These are phyloP conservation scores for Mormyrus hasselquistii DNA, from an alignment of 2,797 vertebrate species.

Conservation along the genomic window DNA sequence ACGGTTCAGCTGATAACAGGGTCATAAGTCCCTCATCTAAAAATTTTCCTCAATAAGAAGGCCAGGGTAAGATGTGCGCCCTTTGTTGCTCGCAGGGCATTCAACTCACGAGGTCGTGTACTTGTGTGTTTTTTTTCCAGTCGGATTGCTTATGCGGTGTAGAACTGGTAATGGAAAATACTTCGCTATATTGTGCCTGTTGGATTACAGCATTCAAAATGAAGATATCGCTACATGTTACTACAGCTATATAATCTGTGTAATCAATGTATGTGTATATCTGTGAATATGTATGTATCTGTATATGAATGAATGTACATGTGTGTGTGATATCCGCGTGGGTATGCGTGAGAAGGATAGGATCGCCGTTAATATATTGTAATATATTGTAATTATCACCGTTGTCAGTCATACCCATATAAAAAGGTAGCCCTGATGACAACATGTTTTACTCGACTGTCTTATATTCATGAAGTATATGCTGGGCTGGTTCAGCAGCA, in stretches of 20 bases:
- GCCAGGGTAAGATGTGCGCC: constrained; percentile 5
- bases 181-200: not conserved
- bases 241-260: not conserved
- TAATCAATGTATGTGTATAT: not conserved
- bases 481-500: not conserved
- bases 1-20: not conserved
- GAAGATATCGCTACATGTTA: not conserved
- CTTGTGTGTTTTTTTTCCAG: not conserved
- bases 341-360: not conserved
- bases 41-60: not conserved
- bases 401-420: not conserved
- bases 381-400: not conserved
- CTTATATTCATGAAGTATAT: not conserved
- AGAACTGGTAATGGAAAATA: not conserved
- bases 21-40: not conserved
- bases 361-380: not conserved
- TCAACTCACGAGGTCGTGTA: not conserved
- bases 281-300: not conserved
- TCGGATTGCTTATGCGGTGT: not conserved
- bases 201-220: not conserved
- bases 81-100: not conserved
- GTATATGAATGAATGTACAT: not conserved
- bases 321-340: not conserved
- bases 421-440: not conserved
- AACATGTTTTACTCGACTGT: not conserved